Percentiles rank a stretch among this genome's conserved stretches.
These are phyloP conservation scores for Umimayanthus chanpuru DNA, from an alignment of 92 coral and sea anemone species.

Conservation along the genomic window DNA sequence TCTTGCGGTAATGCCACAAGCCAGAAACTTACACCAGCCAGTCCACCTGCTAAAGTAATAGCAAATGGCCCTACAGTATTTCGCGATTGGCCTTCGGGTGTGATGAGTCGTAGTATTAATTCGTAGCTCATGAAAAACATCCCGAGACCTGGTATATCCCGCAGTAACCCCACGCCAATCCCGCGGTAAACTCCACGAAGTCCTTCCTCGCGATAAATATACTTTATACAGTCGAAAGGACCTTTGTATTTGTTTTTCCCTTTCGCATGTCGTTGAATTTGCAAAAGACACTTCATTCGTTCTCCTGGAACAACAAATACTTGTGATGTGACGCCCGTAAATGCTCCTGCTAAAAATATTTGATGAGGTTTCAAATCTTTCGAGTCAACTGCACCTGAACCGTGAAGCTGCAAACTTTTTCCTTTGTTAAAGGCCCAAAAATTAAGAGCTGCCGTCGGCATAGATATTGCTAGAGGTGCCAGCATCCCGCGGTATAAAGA, in stretches of 20 bases:
- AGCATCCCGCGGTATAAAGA: constrained; percentile 86
- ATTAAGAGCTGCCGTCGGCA: constrained; percentile 72
- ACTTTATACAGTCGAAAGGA: constrained; percentile 62
- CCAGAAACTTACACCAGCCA: constrained; percentile 86
- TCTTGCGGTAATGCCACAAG: constrained; percentile 76
- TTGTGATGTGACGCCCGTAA: constrained; percentile 64
- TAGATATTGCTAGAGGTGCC: constrained; percentile 81
- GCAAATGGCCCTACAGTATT: constrained; percentile 73
- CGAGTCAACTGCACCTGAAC: constrained; percentile 46
- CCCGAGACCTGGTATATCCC: constrained; percentile 75
- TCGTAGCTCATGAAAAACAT: constrained; percentile 81
- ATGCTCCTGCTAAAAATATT: constrained; percentile 77
- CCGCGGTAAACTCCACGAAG: constrained; percentile 80
- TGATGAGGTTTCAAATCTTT: constrained; percentile 60
- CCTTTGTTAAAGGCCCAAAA: constrained; percentile 81
- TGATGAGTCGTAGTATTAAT: constrained; percentile 49
- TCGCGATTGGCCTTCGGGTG: constrained; percentile 66
- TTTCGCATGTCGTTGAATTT: constrained; percentile 75
- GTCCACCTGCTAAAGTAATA: constrained; percentile 76
- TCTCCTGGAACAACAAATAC: constrained; percentile 74
- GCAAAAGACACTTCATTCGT: constrained; percentile 83
- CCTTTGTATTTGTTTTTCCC: constrained; percentile 69
- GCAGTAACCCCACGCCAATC: constrained; percentile 62
- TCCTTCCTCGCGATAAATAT: constrained; percentile 64
- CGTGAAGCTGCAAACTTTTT: constrained; percentile 72